These are phyloP conservation scores for Bombycilla garrulus DNA, from an alignment of 2,113 vertebrate species.

Conservation along the genomic window DNA sequence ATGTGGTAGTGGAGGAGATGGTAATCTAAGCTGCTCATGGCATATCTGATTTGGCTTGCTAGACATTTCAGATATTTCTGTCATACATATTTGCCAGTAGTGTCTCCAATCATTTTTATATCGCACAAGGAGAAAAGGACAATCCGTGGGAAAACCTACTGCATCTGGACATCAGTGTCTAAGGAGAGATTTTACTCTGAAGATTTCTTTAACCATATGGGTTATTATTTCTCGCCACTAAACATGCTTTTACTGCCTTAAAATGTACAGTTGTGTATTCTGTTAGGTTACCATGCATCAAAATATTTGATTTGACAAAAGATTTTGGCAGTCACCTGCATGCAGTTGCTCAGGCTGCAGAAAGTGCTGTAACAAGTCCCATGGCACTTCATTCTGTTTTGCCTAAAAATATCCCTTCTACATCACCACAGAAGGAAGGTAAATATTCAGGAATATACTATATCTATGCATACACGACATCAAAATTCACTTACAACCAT, in stretches of 20 bases:
- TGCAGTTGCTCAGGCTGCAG: neutral
- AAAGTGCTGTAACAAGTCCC: neutral
- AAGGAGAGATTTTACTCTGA: neutral
- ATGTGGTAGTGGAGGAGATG: neutral
- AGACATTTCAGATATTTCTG: neutral
- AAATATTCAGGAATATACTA: neutral
- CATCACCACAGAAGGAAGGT: neutral
- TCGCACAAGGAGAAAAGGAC: neutral
- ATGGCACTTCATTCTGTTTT: neutral
- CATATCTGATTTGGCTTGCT: neutral
- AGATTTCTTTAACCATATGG: neutral
- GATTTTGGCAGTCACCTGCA: neutral
- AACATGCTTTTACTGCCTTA: neutral
- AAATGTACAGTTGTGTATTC: neutral
- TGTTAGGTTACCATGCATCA: neutral
- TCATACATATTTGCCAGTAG: neutral
- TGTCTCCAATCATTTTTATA: neutral
- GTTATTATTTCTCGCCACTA: neutral
- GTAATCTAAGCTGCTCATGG: neutral
- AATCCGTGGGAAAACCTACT: neutral
- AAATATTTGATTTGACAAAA: neutral
- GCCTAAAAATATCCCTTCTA: neutral
- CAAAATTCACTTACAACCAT: neutral
- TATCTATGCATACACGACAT: rapidly evolving
- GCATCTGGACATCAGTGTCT: neutral